Evolutionary conservation across 2,888 invertebrate species (phyloP), one percentile per base, ranked within the genome.

Genomic region (Aradus depressus): DNA sequence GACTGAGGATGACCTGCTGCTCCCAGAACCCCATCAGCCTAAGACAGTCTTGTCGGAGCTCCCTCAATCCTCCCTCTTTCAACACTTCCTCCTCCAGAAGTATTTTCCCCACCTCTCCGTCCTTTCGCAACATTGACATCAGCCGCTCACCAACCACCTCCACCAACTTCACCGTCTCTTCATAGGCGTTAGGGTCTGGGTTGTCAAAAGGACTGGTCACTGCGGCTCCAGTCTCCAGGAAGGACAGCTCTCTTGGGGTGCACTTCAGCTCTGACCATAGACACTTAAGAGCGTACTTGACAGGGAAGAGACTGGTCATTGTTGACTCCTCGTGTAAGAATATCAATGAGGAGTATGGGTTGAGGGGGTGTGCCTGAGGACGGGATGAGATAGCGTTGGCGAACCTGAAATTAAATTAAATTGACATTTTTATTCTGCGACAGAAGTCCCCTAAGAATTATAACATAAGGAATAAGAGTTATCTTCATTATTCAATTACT

Each of bases 201-300:
- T 42, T 32, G 25, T 38, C 44, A 19, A 45, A 51, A 19, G 51
- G 51, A 23, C 26, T 51, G 12, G 39, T 28, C 1, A 51, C 37
- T 6, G 51, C 25, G 22, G 34, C 35, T 16, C 21, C 39, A 16
- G 38, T 34, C 18, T 45, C 44, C 12, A 51, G 23, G 5, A 35
- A 19, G n/a, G 18, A 16, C 44, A 51, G 38, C 19, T 51, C 51
- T 25, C 21, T 8, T n/a, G 26, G 16, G 12, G 37, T 42, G 21
- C 51, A 51, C 22, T 32, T 45, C 14, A 51, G 10, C 14, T 51
- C 41, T 8, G 44, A 38, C 51, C 51, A 51, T n/a, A 51, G 45
- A 23, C 51, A 51, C 4, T 44, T 3, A 5, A 51, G 18, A 16
- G 45, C 45, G 16, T 45, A 23, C 10, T 39, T 45, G 18, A 28